Base-by-base conservation (phyloP, 2,797 vertebrate species). In the Leptatherina wallacei region DNA sequence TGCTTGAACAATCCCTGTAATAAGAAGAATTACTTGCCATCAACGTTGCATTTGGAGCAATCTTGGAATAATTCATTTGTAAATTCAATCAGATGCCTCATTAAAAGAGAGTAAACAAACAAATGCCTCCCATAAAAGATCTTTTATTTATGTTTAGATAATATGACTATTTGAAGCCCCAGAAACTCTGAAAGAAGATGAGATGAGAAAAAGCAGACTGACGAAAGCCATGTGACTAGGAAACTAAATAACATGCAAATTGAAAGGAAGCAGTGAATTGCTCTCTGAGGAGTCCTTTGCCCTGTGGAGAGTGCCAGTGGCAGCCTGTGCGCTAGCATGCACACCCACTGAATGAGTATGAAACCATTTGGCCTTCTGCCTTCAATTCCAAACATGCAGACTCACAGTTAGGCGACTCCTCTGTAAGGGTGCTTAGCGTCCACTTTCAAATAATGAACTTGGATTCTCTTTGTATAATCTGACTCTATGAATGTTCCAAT, bases 351-450 rank as follows among this genome's bases (percentile, higher is more conserved):
- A 89, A 71, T 71, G 78, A 87, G 75, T 81, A 87, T 83, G 81
- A 89, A 90, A 89, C 86, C 85, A 88, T 90, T 92, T 91, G 91
- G 91, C 85, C 71, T 58, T 58, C 77, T 87, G 87, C 90, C 88
- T 89, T 73, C 79, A 73, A 73, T 85, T 87, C 72, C 86, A 87
- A 91, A 91, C 85, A 85, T 88, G 69, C 84, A 84, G 80, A 85
- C 69, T 80, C 80, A 75, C 70, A 24, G 75, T 89, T 85, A 74
- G 80, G 85, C 80, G 54, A 56, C 80, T 72, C 65, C 58, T 73
- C 79, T 88, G 61, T 80, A 73, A 87, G 87, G 86, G 85, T 87
- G 83, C 85, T 89, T 78, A 75, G 77, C 55, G 32, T 75, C 84
- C 85, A 86, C 88, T 90, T 85, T 83, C 80, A 88, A 88, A 83